Evolutionary conservation across 2,113 vertebrate species (phyloP), one percentile per base, ranked within the genome.

Genomic region (Oophaga pumilio): DNA sequence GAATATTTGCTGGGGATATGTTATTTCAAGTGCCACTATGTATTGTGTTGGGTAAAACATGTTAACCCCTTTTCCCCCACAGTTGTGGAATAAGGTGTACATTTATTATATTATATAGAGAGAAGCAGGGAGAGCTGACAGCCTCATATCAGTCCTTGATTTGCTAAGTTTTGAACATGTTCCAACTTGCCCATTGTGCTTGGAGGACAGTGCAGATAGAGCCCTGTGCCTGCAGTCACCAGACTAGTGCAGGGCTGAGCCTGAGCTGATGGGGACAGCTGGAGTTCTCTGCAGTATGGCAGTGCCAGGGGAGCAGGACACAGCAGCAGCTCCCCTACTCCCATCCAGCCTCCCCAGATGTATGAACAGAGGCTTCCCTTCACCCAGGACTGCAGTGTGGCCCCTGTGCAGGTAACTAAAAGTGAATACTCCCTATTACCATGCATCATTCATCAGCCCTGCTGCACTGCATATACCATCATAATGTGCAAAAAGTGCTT

Each of bases 241-340:
- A 66, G 64, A 1, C 8, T 13, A 80, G 66, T 0, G 74, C 0
- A 11, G 85, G 89, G 49, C 82, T 73, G 82, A 49, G 87, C 24
- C n/a, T 49, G 60, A 49, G 20, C 33, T 13, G 0, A 88, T 17
- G 66, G 6, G 69, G 86, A 66, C 0, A 24, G 84, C 69, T 18
- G 84, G 82, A 90, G 92, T 89, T 73, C 90, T 89, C 90, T 89
- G 91, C 89, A 76, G 89, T 92, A 91, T 90, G 92, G 94, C 94
- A 91, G 92, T 91, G 94, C 92, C 91, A 94, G 94, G 92, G 90
- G 43, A 66, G 79, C 22, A 60, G 71, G 49, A 87, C 77, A 78
- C 28, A 80, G 24, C 76, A 33, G 83, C 82, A 66, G 73, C 84
- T 33, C 33, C 33, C 33, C 33, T 33, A 24, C 24, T 71, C 68